phyloP scores from a whole-genome alignment of 1,140 invertebrate species.

The Drosophila parabipectinata region DNA sequence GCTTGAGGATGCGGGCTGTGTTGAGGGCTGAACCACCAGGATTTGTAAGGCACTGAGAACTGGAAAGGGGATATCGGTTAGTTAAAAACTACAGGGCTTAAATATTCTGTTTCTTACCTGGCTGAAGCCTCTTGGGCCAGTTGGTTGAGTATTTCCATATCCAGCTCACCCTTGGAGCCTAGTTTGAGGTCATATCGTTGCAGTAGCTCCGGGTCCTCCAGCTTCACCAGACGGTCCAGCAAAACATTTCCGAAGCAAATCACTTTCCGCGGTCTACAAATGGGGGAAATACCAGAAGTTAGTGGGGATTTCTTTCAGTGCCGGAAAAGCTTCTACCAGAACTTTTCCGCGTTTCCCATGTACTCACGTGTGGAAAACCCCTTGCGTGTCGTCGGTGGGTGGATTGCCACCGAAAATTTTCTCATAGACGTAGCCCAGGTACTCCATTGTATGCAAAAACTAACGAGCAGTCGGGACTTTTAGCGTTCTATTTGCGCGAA shows the following conservation, averaged over 20 bases:
- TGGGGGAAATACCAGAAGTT: background rate
- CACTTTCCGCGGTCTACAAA: slow-evolving; percentile 69
- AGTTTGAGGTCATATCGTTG: slow-evolving; percentile 57
- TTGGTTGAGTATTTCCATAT: slow-evolving; percentile 57
- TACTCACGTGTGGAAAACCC: slow-evolving; percentile 53
- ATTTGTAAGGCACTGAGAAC: slow-evolving; percentile 46
- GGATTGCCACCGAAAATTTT: slow-evolving; percentile 58
- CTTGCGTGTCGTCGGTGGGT: slow-evolving; percentile 36
- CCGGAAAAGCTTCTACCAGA: slow-evolving; percentile 3
- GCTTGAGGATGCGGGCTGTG: slow-evolving; percentile 72
- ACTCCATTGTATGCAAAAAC: slow-evolving; percentile 75
- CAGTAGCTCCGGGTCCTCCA: slow-evolving; percentile 60
- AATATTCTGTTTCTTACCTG: slow-evolving; percentile 35
- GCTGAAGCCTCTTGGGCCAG: slow-evolving; percentile 56
- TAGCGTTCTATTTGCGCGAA: slow-evolving; percentile 32
- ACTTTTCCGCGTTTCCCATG: slow-evolving; percentile 3
- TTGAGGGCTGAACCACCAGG: slow-evolving; percentile 79
- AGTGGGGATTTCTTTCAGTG: background rate
- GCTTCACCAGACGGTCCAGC: slow-evolving; percentile 63
- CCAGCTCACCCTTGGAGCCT: slow-evolving; percentile 75
- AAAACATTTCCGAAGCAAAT: slow-evolving; percentile 81
- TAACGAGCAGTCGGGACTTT: slow-evolving; percentile 26
- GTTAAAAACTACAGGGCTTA: background rate
- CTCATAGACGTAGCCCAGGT: slow-evolving; percentile 68
- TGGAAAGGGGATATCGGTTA: slow-evolving; percentile 6